These are phyloP conservation scores for Apogon talboti DNA, from an alignment of 2,797 vertebrate species.

Conservation along the genomic window DNA sequence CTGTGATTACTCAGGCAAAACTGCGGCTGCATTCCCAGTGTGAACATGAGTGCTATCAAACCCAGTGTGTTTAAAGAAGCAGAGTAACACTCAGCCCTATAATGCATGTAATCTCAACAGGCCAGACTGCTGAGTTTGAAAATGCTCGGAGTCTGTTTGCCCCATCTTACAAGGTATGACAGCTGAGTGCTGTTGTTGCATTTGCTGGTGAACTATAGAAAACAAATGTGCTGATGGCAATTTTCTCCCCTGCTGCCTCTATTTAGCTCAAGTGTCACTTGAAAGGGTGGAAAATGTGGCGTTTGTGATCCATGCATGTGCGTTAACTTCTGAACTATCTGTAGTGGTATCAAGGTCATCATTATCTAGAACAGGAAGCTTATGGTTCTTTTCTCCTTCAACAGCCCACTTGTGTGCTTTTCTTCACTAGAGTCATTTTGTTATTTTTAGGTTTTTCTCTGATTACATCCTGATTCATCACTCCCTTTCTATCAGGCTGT, in stretches of 20 bases:
- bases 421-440: conserved; percentile 34
- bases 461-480: conserved; percentile 24
- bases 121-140: conserved; percentile 24
- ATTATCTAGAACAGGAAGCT: conserved; percentile 13
- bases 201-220: background rate
- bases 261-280: conserved; percentile 22
- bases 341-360: conserved; percentile 37
- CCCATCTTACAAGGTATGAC: background rate
- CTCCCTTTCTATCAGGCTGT: conserved; percentile 17
- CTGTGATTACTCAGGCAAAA: conserved; percentile 16
- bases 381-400: conserved; percentile 25
- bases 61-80: conserved; percentile 22
- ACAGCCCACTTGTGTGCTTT: conserved; percentile 28
- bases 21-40: conserved; percentile 11
- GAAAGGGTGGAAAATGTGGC: conserved; percentile 19
- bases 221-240: conserved; percentile 37
- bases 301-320: conserved; percentile 26
- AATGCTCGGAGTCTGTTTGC: conserved; percentile 17
- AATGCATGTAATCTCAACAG: conserved; percentile 33
- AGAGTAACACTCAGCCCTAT: conserved; percentile 15
- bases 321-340: conserved; percentile 6
- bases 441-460: conserved; percentile 48
- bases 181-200: background rate
- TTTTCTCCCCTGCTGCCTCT: conserved; percentile 21
- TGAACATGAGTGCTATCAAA: conserved; percentile 13